Base-by-base conservation (phyloP, 2,797 vertebrate species). In the Florisuga fusca region DNA sequence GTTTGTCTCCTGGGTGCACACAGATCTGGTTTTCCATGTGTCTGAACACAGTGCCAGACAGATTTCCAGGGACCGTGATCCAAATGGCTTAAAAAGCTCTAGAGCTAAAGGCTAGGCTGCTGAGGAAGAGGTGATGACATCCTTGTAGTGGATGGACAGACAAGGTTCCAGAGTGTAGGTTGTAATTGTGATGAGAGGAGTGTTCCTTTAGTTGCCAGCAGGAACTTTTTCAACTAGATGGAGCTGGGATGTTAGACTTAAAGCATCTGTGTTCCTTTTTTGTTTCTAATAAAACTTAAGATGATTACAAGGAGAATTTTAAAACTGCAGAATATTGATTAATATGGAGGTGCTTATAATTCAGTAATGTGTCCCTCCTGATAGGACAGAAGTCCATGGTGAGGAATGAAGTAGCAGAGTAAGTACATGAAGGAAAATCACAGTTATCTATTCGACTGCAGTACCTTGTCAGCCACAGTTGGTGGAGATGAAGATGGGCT, bases 391-490 rank as follows among this genome's bases (percentile, higher is more conserved):
- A 69, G 34, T 78, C 66, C 51, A 46, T 18, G 27, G 2, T 62
- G 53, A 89, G 17, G 46, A 73, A 76, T 61, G 54, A 88, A 93
- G 8, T 26, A 43, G 9, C 19, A 23, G 54, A 68, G 29, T 41
- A 41, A 71, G 17, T 45, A 5, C 7, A 6, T 76, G 6, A 43
- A 17, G 16, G 86, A 55, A 78, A 81, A 54, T 48, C 12, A 25
- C 3, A 1, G 6, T n/a, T n/a, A 18, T 64, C 1, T 46, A 48
- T 51, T 76, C 15, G 18, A 0, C 72, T 66, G 54, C 8, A 18
- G 14, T 55, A 8, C 36, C 36, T 36, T 36, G 36, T 36, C 36
- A 36, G 38, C 38, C 13, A 14, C 38, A 41, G 38, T 41, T 41
- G 38, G 14, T 41, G 38, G 38, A 41, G 38, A 41, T 41, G 38